Conservation (phyloP, 1,140 invertebrate species). For the Apolygus lucorum region DNA sequence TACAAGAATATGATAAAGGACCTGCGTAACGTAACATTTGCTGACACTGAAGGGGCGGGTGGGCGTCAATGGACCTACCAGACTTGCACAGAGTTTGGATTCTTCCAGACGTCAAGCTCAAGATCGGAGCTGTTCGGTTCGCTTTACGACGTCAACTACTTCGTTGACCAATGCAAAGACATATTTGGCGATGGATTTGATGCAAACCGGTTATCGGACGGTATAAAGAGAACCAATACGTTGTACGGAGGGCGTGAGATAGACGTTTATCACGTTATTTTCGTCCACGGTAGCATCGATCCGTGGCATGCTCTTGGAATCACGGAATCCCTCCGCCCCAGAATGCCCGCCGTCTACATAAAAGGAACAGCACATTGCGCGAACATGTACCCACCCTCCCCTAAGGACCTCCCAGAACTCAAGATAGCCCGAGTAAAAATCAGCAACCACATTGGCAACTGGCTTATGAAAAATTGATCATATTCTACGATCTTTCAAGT, state of each 20-base stretch:
- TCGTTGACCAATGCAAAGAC: conserved; percentile 70
- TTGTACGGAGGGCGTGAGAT: conserved; percentile 70
- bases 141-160: conserved; percentile 69
- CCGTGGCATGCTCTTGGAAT: conserved; percentile 86
- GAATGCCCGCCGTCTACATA: conserved; percentile 53
- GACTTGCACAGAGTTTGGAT: conserved; percentile 91
- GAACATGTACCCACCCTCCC: conserved; percentile 63
- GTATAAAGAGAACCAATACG: conserved; percentile 61
- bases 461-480: too few species aligned
- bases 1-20: conserved; percentile 70
- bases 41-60: conserved; percentile 34
- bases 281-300: conserved; percentile 84
- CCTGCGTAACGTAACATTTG: conserved; percentile 61
- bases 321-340: conserved; percentile 44
- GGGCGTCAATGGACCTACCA: conserved; percentile 88
- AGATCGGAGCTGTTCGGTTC: conserved; percentile 54
- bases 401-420: conserved; percentile 52
- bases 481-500: too few species aligned
- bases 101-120: conserved; percentile 75
- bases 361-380: conserved; percentile 71
- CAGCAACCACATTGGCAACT: conserved; percentile 45
- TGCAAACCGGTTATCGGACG: conserved; percentile 47
- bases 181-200: conserved; percentile 61
- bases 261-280: conserved; percentile 64
- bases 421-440: conserved; percentile 53